Evolutionary conservation across 2,113 vertebrate species (phyloP).

Genomic region (Spea bombifrons): DNA sequence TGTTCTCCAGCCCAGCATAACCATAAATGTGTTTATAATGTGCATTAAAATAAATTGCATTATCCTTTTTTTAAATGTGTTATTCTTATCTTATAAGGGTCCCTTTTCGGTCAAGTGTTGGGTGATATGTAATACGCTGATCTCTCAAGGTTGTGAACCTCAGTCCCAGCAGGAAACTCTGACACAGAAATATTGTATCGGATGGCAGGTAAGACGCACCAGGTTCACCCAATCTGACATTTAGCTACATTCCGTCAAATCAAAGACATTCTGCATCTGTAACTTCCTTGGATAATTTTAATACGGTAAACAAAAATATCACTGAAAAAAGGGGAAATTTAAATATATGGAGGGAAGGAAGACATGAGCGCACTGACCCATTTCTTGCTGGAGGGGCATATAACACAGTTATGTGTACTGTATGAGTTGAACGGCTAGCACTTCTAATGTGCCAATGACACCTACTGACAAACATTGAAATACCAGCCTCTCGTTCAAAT

Average conservation of each 20-base stretch:
- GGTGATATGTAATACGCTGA: too few species aligned
- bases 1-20: too few species aligned
- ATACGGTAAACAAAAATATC: neutral
- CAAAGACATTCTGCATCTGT: neutral
- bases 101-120: too few species aligned
- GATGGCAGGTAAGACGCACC: neutral
- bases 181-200: neutral
- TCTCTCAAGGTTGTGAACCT: neutral
- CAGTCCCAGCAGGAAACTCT: neutral
- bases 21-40: too few species aligned
- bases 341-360: neutral
- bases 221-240: neutral
- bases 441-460: slow-evolving; percentile 1
- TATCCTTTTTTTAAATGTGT: too few species aligned
- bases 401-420: neutral
- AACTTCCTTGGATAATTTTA: neutral
- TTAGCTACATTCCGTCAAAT: slow-evolving; percentile 1
- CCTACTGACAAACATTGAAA: slow-evolving; percentile 20
- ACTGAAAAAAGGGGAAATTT: neutral
- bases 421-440: neutral
- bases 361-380: slow-evolving; percentile 16
- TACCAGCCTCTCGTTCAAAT: neutral
- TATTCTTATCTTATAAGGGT: too few species aligned
- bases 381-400: neutral
- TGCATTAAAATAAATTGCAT: too few species aligned